These are phyloP conservation scores for Pseudopipra pipra DNA, from an alignment of 2,113 vertebrate species.

Conservation along the genomic window DNA sequence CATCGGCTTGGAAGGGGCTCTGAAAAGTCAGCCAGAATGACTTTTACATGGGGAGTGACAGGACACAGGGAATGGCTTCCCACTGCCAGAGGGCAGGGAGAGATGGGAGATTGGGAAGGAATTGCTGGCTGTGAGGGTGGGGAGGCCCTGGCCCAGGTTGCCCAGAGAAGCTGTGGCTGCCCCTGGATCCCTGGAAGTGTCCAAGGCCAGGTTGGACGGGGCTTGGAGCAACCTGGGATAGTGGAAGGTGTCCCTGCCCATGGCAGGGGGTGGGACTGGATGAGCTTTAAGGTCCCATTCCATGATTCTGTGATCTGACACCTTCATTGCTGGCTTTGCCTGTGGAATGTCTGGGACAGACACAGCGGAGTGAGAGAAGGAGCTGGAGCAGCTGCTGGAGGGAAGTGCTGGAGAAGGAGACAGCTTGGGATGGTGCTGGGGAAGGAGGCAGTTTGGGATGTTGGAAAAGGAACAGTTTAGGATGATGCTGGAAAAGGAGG, in stretches of 20 bases:
- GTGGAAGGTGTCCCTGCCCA: too few species aligned
- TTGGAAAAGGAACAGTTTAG: not conserved
- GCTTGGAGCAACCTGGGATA: too few species aligned
- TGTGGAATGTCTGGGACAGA: rapidly evolving
- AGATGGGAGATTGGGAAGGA: not conserved
- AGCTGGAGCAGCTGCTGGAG: not conserved
- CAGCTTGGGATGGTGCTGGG: not conserved
- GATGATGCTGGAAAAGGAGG: not conserved
- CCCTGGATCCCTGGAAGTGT: too few species aligned
- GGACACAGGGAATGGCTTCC: not conserved
- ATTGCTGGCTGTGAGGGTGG: not conserved
- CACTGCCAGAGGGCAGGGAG: not conserved
- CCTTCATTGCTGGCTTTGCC: not conserved
- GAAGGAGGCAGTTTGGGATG: not conserved
- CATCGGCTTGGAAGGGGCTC: not conserved
- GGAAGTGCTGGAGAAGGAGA: not conserved
- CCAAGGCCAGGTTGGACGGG: too few species aligned
- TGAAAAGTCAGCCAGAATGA: not conserved
- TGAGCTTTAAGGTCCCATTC: not conserved
- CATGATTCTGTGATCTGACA: not conserved
- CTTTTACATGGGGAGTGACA: not conserved
- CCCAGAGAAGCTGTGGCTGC: too few species aligned
- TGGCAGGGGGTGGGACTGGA: too few species aligned
- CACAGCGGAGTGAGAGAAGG: rapidly evolving
- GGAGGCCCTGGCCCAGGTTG: too few species aligned